Conservation (phyloP, 2,797 vertebrate genomes). For the Mormyrus proboscirostris region DNA sequence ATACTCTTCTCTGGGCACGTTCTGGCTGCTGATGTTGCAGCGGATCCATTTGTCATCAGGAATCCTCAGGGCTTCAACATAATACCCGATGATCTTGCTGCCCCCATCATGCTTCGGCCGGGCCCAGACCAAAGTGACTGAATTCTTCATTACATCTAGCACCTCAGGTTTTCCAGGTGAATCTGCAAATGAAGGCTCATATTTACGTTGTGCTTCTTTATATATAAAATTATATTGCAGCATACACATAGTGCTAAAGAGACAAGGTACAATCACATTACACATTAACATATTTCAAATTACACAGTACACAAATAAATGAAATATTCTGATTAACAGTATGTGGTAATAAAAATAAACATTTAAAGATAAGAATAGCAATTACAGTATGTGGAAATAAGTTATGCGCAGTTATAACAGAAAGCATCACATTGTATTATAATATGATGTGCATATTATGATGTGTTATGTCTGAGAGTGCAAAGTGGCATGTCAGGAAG, state of each 20-base stretch:
- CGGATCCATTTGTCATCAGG: slow-evolving; percentile 87
- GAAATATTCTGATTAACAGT: neutral
- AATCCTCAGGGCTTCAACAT: slow-evolving; percentile 81
- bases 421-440: neutral
- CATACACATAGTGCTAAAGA: neutral
- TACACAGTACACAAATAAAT: neutral
- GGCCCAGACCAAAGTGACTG: slow-evolving; percentile 81
- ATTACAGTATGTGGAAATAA: neutral
- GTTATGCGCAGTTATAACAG: neutral
- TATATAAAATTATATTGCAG: neutral
- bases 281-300: neutral
- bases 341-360: neutral
- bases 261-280: neutral
- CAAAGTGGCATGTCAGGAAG: neutral
- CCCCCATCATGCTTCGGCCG: slow-evolving; percentile 95
- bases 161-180: slow-evolving; percentile 96
- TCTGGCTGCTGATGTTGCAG: slow-evolving; percentile 87
- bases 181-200: slow-evolving; percentile 60
- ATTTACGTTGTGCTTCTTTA: neutral
- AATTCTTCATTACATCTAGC: slow-evolving; percentile 82
- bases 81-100: slow-evolving; percentile 93
- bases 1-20: slow-evolving; percentile 88
- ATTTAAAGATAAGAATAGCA: neutral
- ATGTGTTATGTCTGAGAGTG: neutral
- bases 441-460: neutral